A percentile compares a stretch with the other conserved stretches of the same genome.
These are phyloP conservation scores for Contarinia nasturtii DNA, from an alignment of 1,140 invertebrate species.

Conservation along the genomic window DNA sequence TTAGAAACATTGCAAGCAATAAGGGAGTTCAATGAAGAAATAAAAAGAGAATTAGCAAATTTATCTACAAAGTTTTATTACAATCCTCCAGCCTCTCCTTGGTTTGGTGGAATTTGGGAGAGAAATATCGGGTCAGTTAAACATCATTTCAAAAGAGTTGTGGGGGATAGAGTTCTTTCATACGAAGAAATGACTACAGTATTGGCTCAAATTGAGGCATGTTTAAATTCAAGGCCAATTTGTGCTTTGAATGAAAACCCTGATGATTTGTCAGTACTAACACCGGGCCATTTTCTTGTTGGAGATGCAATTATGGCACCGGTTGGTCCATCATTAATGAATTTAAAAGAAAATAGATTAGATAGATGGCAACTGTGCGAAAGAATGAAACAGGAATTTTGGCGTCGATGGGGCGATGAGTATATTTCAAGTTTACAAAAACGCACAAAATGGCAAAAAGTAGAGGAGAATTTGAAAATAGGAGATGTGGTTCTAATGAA, in stretches of 20 bases:
- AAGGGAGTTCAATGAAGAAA: too few species aligned
- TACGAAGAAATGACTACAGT: slow-evolving; percentile 12
- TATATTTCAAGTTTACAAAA: slow-evolving; percentile 13
- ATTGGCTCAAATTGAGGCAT: slow-evolving; percentile 12
- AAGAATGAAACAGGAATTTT: slow-evolving; percentile 12
- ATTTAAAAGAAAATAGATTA: not conserved
- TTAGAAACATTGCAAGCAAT: too few species aligned
- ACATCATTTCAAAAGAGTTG: slow-evolving; percentile 3
- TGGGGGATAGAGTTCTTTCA: slow-evolving; percentile 9
- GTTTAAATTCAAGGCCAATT: slow-evolving; percentile 12
- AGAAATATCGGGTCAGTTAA: not conserved
- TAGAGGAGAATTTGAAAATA: slow-evolving; percentile 3
- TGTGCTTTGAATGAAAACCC: not conserved
- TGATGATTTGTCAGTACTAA: slow-evolving; percentile 3
- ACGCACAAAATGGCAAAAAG: slow-evolving; percentile 10
- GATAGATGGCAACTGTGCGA: slow-evolving; percentile 11
- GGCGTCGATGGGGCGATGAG: slow-evolving; percentile 12
- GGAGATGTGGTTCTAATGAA: slow-evolving; percentile 10
- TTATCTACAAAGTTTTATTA: slow-evolving; percentile 3
- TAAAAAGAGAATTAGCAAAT: not conserved
- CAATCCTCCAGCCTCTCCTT: slow-evolving; percentile 2
- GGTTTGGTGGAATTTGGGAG: slow-evolving; percentile 3
- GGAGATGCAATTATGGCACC: slow-evolving; percentile 3
- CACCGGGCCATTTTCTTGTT: slow-evolving; percentile 9
- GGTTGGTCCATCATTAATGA: not conserved